Evolutionary conservation across 2,113 vertebrate genomes (phyloP), one percentile per base, ranked within the genome.

Genomic region (Tor tambroides): DNA sequence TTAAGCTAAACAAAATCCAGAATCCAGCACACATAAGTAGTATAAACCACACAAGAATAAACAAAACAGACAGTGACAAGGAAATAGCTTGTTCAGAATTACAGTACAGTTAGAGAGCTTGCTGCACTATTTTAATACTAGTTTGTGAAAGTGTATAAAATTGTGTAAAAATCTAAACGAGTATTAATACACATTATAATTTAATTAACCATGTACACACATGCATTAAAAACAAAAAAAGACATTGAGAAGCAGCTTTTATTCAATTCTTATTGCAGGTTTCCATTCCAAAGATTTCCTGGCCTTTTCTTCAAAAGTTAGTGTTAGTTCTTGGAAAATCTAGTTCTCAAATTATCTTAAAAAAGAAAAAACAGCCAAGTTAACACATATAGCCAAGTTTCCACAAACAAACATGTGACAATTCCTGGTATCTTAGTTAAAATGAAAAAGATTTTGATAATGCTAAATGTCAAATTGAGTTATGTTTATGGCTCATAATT

Each of bases 1-100:
- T 32, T 76, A 78, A 32, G 26, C 15, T 78, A 78, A 78, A 78
- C 76, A 78, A 78, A 76, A 78, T 21, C n/a, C 46, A 2, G 74
- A 46, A 49, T 49, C 38, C 74, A 15, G 41, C 74, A 76, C 21
- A 26, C n/a, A 4, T 21, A 32, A 54, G 76, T 54, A 19, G 15
- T 32, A 54, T 28, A 78, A 78, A 78, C 17, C 28, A 26, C 4
- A 3, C 15, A 78, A 54, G 46, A 78, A 54, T 78, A 54, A 78
- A 78, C 76, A 78, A 78, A 77, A 77, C 43, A 77, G 43, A 77
- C 6, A 4, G 46, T 21, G 26, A 30, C 26, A 49, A 54, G 28
- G 26, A 32, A 54, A 78, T 51, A 0, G 30, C 76, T 30, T 30
- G 14, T 28, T 23, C 75, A 32, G 26, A 54, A 32, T 54, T 28